A percentile compares a stretch with the other conserved stretches of the same genome.
Evolutionary conservation across 2,113 vertebrate genomes (phyloP).

Genomic region (Brachyhypopomus occidentalis): DNA sequence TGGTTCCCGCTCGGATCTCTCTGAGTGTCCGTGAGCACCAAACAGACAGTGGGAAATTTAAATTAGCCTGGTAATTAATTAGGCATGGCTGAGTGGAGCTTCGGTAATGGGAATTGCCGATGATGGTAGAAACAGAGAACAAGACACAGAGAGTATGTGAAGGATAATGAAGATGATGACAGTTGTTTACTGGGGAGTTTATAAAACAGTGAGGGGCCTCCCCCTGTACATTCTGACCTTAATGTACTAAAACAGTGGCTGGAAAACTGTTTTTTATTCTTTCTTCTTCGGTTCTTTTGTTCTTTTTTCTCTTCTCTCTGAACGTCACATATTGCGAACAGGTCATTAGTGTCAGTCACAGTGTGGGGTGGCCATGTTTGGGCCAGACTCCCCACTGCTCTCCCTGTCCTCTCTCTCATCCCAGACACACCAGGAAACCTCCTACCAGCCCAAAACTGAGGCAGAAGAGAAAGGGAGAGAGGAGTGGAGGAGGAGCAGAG

Average conservation of each 20-base stretch:
- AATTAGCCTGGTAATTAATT: conserved; percentile 65
- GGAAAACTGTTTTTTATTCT: no score
- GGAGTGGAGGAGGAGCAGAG: conserved; percentile 39
- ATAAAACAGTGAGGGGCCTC: no score
- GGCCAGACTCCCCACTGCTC: no score
- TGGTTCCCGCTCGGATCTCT: conserved; percentile 51
- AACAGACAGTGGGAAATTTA: conserved; percentile 53
- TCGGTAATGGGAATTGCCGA: conserved; percentile 61
- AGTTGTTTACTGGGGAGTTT: not conserved
- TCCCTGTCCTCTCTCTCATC: no score
- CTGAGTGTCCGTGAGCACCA: not conserved
- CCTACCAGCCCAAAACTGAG: not conserved
- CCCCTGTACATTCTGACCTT: no score
- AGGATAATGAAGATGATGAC: conserved; percentile 44
- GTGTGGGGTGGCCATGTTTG: no score
- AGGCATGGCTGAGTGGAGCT: conserved; percentile 51
- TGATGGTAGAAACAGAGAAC: conserved; percentile 54
- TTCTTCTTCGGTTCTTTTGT: no score
- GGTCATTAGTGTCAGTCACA: no score
- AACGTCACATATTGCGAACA: no score
- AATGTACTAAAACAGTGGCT: no score
- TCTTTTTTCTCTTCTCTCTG: no score
- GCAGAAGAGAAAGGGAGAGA: not conserved
- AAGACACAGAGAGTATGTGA: conserved; percentile 16
- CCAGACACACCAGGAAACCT: not conserved